Conservation (phyloP, 2,113 vertebrate genomes). For the Hemichromis elongatus region DNA sequence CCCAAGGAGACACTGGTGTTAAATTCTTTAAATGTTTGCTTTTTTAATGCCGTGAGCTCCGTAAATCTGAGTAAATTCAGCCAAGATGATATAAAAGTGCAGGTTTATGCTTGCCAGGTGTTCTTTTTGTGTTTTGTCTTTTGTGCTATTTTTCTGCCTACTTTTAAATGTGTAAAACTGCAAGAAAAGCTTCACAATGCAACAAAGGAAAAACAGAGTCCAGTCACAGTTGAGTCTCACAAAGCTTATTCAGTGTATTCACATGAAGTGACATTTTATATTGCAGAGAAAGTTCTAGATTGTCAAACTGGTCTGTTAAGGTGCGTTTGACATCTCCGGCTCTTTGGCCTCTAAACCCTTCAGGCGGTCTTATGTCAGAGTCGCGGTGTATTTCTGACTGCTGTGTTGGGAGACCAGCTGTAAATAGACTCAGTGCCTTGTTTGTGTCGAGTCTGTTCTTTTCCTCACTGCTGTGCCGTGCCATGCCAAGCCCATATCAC, state of each 20-base stretch:
- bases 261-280: neutral
- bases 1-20: neutral
- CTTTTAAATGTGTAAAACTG: neutral
- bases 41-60: neutral
- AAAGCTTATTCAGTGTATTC: neutral
- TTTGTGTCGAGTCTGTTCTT: neutral
- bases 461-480: neutral
- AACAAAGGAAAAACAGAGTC: neutral
- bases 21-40: neutral
- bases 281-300: neutral
- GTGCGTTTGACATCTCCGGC: neutral
- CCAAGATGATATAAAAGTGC: neutral
- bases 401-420: neutral
- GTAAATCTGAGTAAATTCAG: neutral
- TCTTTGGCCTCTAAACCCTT: neutral
- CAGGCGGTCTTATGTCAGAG: neutral
- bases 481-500: neutral
- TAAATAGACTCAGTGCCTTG: constrained; percentile 16
- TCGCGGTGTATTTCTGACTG: constrained; percentile 19
- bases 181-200: neutral
- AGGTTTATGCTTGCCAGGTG: neutral
- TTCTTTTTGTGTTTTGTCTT: neutral
- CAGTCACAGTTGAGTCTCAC: neutral
- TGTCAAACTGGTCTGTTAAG: neutral
- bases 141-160: neutral